Base-by-base conservation (phyloP, 2,797 vertebrate genomes). In the Bovichtus variegatus region DNA sequence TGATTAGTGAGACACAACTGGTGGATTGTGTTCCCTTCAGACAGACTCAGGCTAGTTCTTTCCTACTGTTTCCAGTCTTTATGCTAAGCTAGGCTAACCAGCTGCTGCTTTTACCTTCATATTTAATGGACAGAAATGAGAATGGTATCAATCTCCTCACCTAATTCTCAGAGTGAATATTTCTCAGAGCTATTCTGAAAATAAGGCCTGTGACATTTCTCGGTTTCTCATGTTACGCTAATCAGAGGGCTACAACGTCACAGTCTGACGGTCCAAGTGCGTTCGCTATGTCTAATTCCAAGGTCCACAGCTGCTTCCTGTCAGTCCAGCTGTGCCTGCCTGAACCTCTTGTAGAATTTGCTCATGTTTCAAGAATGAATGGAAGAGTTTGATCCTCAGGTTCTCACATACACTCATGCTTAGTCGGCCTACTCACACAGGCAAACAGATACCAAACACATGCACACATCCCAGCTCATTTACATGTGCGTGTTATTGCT, bases 251-350 rank as follows among this genome's bases (percentile, higher is more conserved):
- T 58, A 41, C 27, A 27, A 38, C 6, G 4, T 46, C 40, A 62
- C 38, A 46, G n/a, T 44, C 4, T 67, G 18, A 53, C 4, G n/a
- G 12, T 64, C 0, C 41, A 60, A 38, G 27, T 69, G 43, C 3
- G 29, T 67, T 29, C 12, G 7, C 27, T 43, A 50, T 73, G 60
- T 67, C 41, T 51, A 25, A 23, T 54, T 31, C 19, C 0, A 38
- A 43, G 47, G 57, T 71, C 59, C 40, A 61, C 75, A 87, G 73
- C 79, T 80, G 82, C 46, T 72, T 82, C 67, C 66, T 44, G 27
- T 70, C 53, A 23, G 27, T 74, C 69, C 71, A 76, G 69, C 68
- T 86, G 49, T 31, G 59, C 21, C 36, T 49, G 53, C 19, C 5
- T 40, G 23, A 55, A 43, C 68, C 57, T 61, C 10, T 21, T 27